Evolutionary conservation across 2,888 invertebrate species (phyloP).

Genomic region (Caenorhabditis becei): DNA sequence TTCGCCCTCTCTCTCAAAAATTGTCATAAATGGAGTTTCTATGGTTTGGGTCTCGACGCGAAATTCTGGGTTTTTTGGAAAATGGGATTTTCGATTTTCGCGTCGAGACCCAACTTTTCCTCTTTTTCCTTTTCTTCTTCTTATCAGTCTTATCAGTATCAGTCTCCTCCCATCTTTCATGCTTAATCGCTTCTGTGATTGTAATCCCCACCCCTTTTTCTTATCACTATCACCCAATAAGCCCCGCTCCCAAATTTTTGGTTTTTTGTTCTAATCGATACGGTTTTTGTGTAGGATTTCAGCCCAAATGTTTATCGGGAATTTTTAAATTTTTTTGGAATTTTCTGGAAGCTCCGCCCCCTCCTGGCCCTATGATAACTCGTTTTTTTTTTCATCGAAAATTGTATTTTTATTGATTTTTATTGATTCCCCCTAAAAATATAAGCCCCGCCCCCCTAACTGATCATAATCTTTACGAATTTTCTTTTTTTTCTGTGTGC

Average conservation of each 20-base stretch:
- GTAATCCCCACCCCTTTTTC: background rate
- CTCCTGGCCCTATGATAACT: background rate
- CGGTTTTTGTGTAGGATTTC: slow-evolving; percentile 1
- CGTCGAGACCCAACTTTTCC: background rate
- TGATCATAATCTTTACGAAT: too few species aligned
- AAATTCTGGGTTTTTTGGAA: background rate
- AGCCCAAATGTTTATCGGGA: background rate
- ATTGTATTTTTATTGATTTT: too few species aligned
- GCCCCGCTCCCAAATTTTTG: background rate
- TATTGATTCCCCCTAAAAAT: background rate
- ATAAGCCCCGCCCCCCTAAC: background rate
- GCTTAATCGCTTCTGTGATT: slow-evolving; percentile 54
- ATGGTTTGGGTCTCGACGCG: background rate
- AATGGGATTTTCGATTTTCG: too few species aligned
- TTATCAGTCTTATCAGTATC: too few species aligned
- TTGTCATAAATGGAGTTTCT: slow-evolving; percentile 7
- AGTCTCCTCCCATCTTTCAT: slow-evolving; percentile 9
- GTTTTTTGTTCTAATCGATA: background rate
- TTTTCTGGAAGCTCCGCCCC: background rate
- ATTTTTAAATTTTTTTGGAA: background rate
- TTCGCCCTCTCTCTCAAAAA: background rate
- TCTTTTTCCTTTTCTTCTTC: background rate
- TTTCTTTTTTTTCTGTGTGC: too few species aligned
- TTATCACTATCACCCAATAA: background rate
- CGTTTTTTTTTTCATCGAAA: too few species aligned